These are phyloP conservation scores for Abscondita cerata DNA, from an alignment of 2,888 invertebrate genomes.

Conservation along the genomic window DNA sequence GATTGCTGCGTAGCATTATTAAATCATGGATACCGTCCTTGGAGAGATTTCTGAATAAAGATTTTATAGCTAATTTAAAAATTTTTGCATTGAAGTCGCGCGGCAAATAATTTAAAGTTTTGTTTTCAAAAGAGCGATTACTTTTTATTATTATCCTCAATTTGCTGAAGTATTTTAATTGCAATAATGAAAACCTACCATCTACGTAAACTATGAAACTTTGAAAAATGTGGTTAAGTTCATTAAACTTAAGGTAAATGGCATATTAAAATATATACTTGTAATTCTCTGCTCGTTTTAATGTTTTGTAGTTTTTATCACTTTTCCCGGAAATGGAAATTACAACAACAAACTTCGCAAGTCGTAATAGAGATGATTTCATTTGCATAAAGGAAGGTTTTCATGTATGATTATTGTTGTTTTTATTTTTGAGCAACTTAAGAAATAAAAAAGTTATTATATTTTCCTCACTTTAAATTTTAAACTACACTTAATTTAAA, in stretches of 20 bases:
- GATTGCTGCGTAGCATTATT: conserved; percentile 32
- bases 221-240: not conserved
- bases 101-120: conserved; percentile 14
- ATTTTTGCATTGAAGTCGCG: conserved; percentile 3
- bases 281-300: conserved; percentile 32
- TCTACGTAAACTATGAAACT: conserved; percentile 21
- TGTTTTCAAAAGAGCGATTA: not conserved
- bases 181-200: not conserved
- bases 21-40: conserved; percentile 12
- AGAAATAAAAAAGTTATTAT: too few species aligned
- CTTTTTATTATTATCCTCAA: not conserved
- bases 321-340: conserved; percentile 35
- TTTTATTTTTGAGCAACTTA: too few species aligned
- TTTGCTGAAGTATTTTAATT: too few species aligned
- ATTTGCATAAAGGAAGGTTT: conserved; percentile 40
- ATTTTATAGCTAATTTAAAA: conserved; percentile 23
- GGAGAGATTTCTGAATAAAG: conserved; percentile 11
- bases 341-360: conserved; percentile 35
- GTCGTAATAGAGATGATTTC: conserved; percentile 36
- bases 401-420: conserved; percentile 33
- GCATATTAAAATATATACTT: conserved; percentile 37
- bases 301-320: conserved; percentile 32
- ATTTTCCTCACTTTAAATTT: too few species aligned
- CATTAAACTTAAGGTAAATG: conserved; percentile 23
- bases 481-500: too few species aligned